Percentiles rank a stretch among this genome's conserved stretches.
Conservation (phyloP, 2,113 vertebrate species). For the Rhabdornis inornatus region DNA sequence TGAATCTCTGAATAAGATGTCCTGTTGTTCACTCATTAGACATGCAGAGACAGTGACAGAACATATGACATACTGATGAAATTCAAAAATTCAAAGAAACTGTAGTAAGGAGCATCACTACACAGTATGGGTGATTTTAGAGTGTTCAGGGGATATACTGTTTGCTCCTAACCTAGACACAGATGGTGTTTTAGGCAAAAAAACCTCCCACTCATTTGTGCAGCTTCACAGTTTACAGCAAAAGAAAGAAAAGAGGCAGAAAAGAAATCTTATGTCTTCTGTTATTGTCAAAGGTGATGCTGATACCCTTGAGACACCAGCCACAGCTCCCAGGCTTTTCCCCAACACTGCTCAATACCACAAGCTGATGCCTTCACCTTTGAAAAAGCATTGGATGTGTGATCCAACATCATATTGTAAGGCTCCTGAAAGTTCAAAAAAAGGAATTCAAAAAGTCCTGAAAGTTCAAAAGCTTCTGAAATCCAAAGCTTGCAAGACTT, state of each 20-base stretch:
- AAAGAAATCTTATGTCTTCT: neutral
- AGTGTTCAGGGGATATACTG: neutral
- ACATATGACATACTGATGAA: neutral
- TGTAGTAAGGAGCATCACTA: neutral
- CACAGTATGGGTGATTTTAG: neutral
- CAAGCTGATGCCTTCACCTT: neutral
- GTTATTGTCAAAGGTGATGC: neutral
- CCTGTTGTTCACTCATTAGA: neutral
- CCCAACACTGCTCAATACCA: neutral
- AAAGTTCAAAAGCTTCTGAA: too few relatives aligned
- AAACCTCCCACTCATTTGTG: neutral
- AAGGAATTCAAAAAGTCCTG: neutral
- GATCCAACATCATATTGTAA: neutral
- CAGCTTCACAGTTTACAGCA: neutral
- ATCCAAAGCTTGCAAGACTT: neutral
- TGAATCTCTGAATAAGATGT: neutral
- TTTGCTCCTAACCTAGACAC: neutral
- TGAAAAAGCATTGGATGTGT: neutral
- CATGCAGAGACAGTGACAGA: neutral
- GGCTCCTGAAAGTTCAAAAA: neutral
- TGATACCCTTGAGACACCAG: neutral
- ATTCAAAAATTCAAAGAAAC: neutral
- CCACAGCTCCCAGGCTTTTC: neutral
- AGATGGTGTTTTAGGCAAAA: neutral
- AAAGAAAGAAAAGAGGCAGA: neutral